Percentiles rank a stretch among this genome's conserved stretches.
Conservation (phyloP, 2,113 vertebrate genomes). For the Antechinus flavipes region DNA sequence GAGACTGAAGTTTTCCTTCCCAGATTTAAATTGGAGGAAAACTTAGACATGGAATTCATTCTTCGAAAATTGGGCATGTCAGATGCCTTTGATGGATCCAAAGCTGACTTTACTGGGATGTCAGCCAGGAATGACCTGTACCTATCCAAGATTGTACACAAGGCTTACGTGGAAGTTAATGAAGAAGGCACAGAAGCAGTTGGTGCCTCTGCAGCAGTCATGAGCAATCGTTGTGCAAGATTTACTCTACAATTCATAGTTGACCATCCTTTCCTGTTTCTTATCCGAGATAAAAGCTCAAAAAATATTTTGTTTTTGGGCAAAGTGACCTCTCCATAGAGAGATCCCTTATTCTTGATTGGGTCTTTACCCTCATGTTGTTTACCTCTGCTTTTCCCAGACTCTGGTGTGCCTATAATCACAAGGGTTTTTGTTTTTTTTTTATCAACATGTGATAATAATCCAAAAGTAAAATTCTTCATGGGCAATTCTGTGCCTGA, state of each 20-base stretch:
- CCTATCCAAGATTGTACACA: conserved; percentile 92
- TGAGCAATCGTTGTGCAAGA: conserved; percentile 76
- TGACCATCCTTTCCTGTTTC: conserved; percentile 88
- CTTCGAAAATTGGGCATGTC: conserved; percentile 89
- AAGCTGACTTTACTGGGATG: conserved; percentile 90
- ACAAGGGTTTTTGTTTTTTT: background rate
- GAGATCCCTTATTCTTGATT: accelerated
- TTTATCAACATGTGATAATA: background rate
- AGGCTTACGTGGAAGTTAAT: conserved; percentile 93
- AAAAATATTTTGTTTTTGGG: conserved; percentile 84
- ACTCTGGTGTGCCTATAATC: background rate
- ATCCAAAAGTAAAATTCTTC: conserved; percentile 53
- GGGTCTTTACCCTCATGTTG: background rate
- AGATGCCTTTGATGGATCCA: conserved; percentile 76
- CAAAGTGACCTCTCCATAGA: conserved; percentile 80
- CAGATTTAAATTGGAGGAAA: conserved; percentile 90
- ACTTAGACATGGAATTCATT: conserved; percentile 83
- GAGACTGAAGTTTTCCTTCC: conserved; percentile 87
- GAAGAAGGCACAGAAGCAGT: conserved; percentile 95
- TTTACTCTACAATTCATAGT: conserved; percentile 48
- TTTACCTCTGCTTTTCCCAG: too few species aligned
- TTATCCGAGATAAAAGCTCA: conserved; percentile 82
- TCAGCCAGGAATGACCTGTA: conserved; percentile 83
- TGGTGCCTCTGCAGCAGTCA: conserved; percentile 84
- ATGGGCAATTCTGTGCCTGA: background rate